Evolutionary conservation across 2,888 invertebrate genomes (phyloP).

Genomic region (Elegia similella): DNA sequence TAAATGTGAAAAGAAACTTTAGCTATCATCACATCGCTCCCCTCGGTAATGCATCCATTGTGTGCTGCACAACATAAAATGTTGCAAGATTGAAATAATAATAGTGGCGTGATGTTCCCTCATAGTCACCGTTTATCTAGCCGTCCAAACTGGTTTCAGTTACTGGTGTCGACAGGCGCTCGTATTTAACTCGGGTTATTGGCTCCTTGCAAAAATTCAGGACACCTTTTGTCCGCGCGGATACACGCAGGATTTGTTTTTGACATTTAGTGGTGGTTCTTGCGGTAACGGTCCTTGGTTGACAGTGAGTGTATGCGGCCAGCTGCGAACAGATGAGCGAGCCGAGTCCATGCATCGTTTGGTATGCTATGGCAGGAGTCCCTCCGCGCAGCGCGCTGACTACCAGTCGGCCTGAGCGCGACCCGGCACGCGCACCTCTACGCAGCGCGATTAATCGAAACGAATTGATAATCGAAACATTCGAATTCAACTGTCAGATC

Average conservation of each 20-base stretch:
- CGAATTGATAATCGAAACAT: constrained; percentile 48
- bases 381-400: constrained; percentile 40
- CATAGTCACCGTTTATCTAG: constrained; percentile 37
- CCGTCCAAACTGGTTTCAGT: constrained; percentile 45
- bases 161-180: constrained; percentile 40
- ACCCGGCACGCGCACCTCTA: constrained; percentile 67
- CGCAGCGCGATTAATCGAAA: constrained; percentile 44
- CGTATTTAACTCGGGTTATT: constrained; percentile 18
- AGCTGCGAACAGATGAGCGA: constrained; percentile 64
- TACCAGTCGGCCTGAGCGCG: constrained; percentile 67
- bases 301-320: constrained; percentile 35
- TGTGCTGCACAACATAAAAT: constrained; percentile 31
- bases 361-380: constrained; percentile 28
- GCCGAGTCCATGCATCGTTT: constrained; percentile 24
- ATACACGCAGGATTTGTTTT: constrained; percentile 47
- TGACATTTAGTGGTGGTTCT: constrained; percentile 42
- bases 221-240: constrained; percentile 37
- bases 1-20: constrained; percentile 7
- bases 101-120: constrained; percentile 31
- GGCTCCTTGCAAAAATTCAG: constrained; percentile 26
- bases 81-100: constrained; percentile 31
- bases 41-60: constrained; percentile 21
- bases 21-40: constrained; percentile 23
- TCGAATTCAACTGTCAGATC: constrained; percentile 54
- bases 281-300: constrained; percentile 57